Conservation (phyloP, 2,113 vertebrate genomes). For the Lates calcarifer region DNA sequence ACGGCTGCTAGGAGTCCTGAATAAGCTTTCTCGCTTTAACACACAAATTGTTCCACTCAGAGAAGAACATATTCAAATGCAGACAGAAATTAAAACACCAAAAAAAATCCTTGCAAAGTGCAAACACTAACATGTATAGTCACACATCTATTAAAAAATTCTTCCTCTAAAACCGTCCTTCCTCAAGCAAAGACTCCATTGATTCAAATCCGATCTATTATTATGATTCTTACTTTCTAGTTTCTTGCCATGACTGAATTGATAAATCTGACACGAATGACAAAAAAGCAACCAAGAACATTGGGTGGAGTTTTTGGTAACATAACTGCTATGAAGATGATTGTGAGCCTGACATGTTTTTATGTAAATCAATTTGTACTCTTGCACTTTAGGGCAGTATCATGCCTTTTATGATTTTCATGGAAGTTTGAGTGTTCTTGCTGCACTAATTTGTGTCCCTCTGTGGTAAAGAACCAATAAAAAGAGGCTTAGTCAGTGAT, state of each 20-base stretch:
- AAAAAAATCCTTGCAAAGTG: no score
- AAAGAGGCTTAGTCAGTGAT: slow-evolving; percentile 30
- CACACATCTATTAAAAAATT: slow-evolving; percentile 15
- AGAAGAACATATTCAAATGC: slow-evolving; percentile 4
- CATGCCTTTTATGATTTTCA: slow-evolving; percentile 7
- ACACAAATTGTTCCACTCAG: slow-evolving; percentile 25
- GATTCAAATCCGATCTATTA: slow-evolving; percentile 66
- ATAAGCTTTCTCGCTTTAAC: slow-evolving; percentile 20
- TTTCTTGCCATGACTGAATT: slow-evolving; percentile 29
- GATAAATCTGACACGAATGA: slow-evolving; percentile 43
- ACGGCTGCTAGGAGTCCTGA: neutral
- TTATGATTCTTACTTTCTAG: slow-evolving; percentile 27
- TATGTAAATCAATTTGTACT: slow-evolving; percentile 45
- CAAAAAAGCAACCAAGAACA: slow-evolving; percentile 17
- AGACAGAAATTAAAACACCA: no score
- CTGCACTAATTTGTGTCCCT: slow-evolving; percentile 26
- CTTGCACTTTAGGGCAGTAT: slow-evolving; percentile 8
- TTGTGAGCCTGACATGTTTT: slow-evolving; percentile 45
- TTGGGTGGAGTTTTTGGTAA: slow-evolving; percentile 45
- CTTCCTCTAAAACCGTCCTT: neutral
- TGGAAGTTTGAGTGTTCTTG: slow-evolving; percentile 5
- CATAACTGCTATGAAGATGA: slow-evolving; percentile 21
- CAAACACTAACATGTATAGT: neutral
- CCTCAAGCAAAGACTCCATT: slow-evolving; percentile 48
- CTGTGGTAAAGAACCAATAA: slow-evolving; percentile 16